Base-by-base conservation (phyloP, 1,140 invertebrate species). In the Eufriesea mexicana region DNA sequence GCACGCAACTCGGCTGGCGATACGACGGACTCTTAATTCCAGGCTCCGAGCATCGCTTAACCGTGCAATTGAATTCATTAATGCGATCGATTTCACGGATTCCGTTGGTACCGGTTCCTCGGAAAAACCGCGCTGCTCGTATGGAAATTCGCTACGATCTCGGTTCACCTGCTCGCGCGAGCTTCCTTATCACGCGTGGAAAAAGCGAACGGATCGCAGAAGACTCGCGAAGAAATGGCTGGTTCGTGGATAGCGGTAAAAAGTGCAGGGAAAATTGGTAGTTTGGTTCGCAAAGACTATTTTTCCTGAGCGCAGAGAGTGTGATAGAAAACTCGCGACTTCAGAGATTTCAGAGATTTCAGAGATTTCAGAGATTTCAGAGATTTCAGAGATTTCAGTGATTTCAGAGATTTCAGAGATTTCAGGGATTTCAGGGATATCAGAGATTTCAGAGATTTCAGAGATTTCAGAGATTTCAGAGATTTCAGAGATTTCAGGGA, bases 51-150 rank as follows among this genome's bases (percentile, higher is more conserved):
- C 76, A 47, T 35, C 76, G 76, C 16, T 64, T 54, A 55, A 57
- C 62, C 42, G 42, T 25, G 71, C 54, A 25, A 55, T 57, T 66
- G 49, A 47, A 68, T 68, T 78, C 64, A 66, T 78, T 67, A 54
- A 68, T 78, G 51, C 76, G 61, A 78, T 78, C 76, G 62, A 51
- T 73, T 80, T 79, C 71, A 74, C 23, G 71, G 55, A 59, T 74
- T 57, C 35, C 54, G 2, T 42, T 28, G 6, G 35, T 57, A 23
- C 35, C 35, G 71, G 54, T 57, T 57, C 18, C 51, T 12, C 23
- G 70, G 49, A 42, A 73, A 57, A 73, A 57, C 20, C 20, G 23
- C 9, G 35, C 4, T 35, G 1, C 25, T 9, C 23, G 18, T 6
- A 5, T 16, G 10, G 42, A n/a, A n/a, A 45, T 45, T 45, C 23